Evolutionary conservation across 92 coral and sea anemone species (phyloP), one percentile per base, ranked within the genome.

Genomic region (Phenganax subtilis): DNA sequence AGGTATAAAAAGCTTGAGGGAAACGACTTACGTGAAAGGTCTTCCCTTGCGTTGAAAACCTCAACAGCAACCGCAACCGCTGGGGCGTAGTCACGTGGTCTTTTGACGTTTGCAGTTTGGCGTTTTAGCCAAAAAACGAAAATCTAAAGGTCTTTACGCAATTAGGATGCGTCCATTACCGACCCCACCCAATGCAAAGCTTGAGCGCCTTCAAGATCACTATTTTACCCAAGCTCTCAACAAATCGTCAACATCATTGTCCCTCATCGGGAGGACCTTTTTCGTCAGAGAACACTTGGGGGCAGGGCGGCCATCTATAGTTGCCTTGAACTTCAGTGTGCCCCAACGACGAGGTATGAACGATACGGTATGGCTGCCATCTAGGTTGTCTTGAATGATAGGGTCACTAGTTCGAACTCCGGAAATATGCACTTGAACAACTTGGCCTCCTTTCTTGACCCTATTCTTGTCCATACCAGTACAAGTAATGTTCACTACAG

Each of bases 211-310:
- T 37, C 4, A 37, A 37, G 47, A 37, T 37, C 47, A 4, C 2
- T 37, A 1, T 37, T 37, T 37, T 1, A 1, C 47, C 47, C 1
- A 37, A 37, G 47, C 47, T 37, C 4, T 37, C 47, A 37, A 37
- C 4, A 37, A 37, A 68, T 16, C 47, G 8, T 65, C 65, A 55
- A 5, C 6, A 31, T 7, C 65, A 29, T 3, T 1, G 3, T 44
- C 57, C 14, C 28, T 51, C 0, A 55, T 52, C 80, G 64, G 57
- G 66, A 25, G 0, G 14, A 75, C 62, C 55, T 54, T 56, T 55
- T 75, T 75, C 0, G 63, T 75, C 57, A 75, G 57, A n/a, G 61
- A 55, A 75, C 80, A 75, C 29, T 65, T 51, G 57, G 80, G 63
- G 17, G 64, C 65, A 28, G 64, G 52, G 9, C 16, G 31, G 12